phyloP scores from a whole-genome alignment of 37 sponge, comb jelly and placozoan genomes.

The Lycopodina hypogea region DNA sequence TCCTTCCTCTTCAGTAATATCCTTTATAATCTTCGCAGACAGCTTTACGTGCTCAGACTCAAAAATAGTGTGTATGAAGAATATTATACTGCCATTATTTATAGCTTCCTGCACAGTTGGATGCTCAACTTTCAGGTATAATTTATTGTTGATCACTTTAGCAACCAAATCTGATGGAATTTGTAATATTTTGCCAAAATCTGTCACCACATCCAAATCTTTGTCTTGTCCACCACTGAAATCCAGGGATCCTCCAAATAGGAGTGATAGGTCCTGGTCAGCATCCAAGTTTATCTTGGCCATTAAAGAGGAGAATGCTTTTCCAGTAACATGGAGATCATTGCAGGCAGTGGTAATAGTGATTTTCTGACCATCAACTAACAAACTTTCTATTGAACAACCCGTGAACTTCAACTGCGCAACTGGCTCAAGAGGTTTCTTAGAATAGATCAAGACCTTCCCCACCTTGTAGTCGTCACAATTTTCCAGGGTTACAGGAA shows the following conservation, averaged over 20 bases:
- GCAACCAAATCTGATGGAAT: conserved; percentile 26
- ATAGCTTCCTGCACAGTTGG: conserved; percentile 52
- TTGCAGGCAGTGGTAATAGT: conserved; percentile 2
- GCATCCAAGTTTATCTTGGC: conserved; percentile 43
- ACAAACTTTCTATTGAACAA: conserved; percentile 25
- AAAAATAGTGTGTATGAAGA: conserved; percentile 56
- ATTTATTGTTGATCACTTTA: neutral
- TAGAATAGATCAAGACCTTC: conserved; percentile 50
- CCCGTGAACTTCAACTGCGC: conserved; percentile 64
- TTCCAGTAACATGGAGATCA: conserved; percentile 1
- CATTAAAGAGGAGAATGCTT: neutral
- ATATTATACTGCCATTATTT: conserved; percentile 28
- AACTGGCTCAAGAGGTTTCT: conserved; percentile 44
- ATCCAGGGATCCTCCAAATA: conserved; percentile 8
- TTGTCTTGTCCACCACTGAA: conserved; percentile 39
- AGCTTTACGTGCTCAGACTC: conserved; percentile 25
- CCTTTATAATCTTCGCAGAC: neutral
- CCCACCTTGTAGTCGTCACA: conserved; percentile 61
- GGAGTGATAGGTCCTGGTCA: neutral
- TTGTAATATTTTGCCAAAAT: conserved; percentile 55
- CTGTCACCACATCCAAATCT: conserved; percentile 14
- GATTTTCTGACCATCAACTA: conserved; percentile 27
- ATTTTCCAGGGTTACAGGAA: conserved; percentile 45
- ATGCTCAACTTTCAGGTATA: conserved; percentile 41
- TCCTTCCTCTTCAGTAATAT: neutral